Base-by-base conservation (phyloP, 1,140 invertebrate genomes). In the Cydia amplana region DNA sequence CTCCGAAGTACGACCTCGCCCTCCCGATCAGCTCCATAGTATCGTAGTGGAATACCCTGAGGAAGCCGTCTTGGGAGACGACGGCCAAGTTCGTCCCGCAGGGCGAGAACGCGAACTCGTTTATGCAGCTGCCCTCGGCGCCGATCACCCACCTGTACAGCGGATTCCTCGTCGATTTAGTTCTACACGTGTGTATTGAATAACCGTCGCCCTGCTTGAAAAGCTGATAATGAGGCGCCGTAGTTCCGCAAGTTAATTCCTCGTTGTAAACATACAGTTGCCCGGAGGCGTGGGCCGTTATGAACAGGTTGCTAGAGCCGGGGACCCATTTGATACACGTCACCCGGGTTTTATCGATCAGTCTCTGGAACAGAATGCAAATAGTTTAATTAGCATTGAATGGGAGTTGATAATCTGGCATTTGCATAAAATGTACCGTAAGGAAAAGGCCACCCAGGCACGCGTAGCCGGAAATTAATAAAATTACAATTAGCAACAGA, bases 241-340 rank as follows among this genome's bases (percentile, higher is more conserved):
- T 96, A 82, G 94, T 96, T 1, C 97, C 97, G 93, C 98, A 99
- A 2, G 96, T 95, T 67, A 99, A 93, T 91, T 99, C 98, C 93
- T 99, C 98, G 93, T 99, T 99, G 93, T 99, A 99, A 20, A 99
- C 95, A 94, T 99, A 99, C 83, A 99, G 94, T 85, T 99, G 97
- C n/a, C 99, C 99, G 78, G 98, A 99, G 72, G 96, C 95, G 92
- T 99, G 98, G 23, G 98, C 97, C 67, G 97, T 97, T 75, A 99
- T 93, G 93, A 99, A 99, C 82, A 98, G 94, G 86, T 98, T 98
- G 78, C 96, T 95, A 43, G 98, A 98, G 72, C 96, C 97, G 18
- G 99, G 99, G 76, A 99, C 95, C 99, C 99, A 99, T 86, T 97
- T 96, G 85, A 99, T 96, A 92, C 99, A 99, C n/a, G 99, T 99